Evolutionary conservation across 2,888 invertebrate species (phyloP).

Genomic region (Ypsolopha scabrella): DNA sequence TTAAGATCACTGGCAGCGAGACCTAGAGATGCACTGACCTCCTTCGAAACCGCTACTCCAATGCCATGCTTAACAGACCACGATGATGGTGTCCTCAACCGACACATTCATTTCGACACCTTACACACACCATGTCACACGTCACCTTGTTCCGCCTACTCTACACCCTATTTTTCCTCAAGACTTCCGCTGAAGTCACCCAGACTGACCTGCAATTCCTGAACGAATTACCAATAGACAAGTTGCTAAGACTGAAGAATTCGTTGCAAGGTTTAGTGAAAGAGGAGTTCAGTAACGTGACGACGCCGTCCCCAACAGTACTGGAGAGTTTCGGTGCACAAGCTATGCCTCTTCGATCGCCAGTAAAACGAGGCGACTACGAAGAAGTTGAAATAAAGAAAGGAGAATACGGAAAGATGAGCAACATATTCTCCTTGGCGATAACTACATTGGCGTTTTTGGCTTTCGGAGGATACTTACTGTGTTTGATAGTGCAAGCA

Average conservation of each 20-base stretch:
- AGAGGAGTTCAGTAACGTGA: conserved; percentile 22
- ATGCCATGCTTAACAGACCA: conserved; percentile 45
- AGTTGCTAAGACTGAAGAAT: conserved; percentile 73
- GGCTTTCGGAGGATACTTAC: conserved; percentile 86
- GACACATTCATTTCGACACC: conserved; percentile 20
- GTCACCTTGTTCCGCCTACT: conserved; percentile 29
- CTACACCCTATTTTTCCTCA: conserved; percentile 18
- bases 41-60: not conserved
- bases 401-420: conserved; percentile 72
- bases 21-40: conserved; percentile 2
- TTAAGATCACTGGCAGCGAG: not conserved
- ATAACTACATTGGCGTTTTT: conserved; percentile 84
- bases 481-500: conserved; percentile 82
- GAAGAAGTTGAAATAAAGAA: conserved; percentile 62
- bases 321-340: conserved; percentile 46
- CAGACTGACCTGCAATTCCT: conserved; percentile 63
- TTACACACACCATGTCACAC: conserved; percentile 19
- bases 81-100: conserved; percentile 25
- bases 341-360: conserved; percentile 48
- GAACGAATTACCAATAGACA: conserved; percentile 77
- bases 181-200: conserved; percentile 24
- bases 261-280: conserved; percentile 41
- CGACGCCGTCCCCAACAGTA: conserved; percentile 25
- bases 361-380: conserved; percentile 47
- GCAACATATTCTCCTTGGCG: conserved; percentile 81